These are phyloP conservation scores for Hypotaenidia philippensis DNA, from an alignment of 2,797 vertebrate genomes.

Conservation along the genomic window DNA sequence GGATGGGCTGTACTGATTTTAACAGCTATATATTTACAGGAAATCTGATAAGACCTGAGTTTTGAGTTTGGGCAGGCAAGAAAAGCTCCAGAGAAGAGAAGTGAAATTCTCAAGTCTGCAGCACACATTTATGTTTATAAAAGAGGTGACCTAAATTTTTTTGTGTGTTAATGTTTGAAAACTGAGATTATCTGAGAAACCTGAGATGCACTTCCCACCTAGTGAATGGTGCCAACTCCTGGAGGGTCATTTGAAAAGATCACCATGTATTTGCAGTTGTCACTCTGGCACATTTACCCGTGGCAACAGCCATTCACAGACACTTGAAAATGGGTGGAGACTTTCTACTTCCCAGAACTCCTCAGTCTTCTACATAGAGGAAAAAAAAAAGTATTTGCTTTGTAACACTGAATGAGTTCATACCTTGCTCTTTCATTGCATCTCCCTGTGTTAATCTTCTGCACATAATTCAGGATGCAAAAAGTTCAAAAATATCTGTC, in stretches of 20 bases:
- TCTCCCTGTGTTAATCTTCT: neutral
- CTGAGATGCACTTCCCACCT: neutral
- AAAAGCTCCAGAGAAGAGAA: neutral
- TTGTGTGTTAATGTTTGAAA: neutral
- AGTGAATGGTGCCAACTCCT: neutral
- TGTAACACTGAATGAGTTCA: neutral
- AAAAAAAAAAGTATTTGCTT: neutral
- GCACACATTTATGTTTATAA: neutral
- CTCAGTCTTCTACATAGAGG: neutral
- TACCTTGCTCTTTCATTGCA: neutral
- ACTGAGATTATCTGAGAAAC: neutral
- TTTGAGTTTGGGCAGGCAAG: neutral
- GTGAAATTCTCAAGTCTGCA: neutral
- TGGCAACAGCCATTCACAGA: neutral
- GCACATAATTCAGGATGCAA: neutral
- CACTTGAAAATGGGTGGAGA: neutral
- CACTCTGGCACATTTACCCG: neutral
- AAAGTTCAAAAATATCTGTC: neutral
- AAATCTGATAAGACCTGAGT: neutral
- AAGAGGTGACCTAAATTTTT: neutral
- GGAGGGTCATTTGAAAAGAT: neutral
- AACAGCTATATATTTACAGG: neutral
- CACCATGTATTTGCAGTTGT: neutral
- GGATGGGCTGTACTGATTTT: neutral
- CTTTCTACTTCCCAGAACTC: neutral